Base-by-base conservation (phyloP, 2,888 invertebrate species). In the Thereva unica region DNA sequence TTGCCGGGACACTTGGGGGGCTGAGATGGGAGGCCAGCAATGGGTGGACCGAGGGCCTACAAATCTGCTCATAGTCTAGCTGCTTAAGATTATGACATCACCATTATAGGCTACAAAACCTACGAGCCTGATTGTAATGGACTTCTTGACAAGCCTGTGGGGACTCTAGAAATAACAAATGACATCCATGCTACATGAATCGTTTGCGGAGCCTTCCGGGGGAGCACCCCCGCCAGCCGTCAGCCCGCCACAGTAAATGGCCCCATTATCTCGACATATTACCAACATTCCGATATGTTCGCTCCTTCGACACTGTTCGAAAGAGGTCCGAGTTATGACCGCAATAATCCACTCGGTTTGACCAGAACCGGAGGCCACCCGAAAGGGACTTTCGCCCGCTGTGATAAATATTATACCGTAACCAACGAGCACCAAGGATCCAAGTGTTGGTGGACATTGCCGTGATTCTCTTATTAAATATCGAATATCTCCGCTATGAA, bases 1-100 rank as follows among this genome's bases (percentile, higher is more conserved):
- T 50, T 35, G 34, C 37, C 34, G 38, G 47, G 10, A n/a, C 47
- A 6, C 23, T 23, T 7, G 34, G 9, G 9, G 23, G 42, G 45
- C 44, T 23, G 44, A n/a, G n/a, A 7, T 9, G 45, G 10, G 5
- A n/a, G 56, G 9, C 1, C 53, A 38, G 38, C 37, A 37, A 53
- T 37, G 35, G 38, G 8, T 23, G 23, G 23, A 23, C 23, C 23
- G 23, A 23, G 23, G 23, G 23, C 23, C 23, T 23, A 23, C 23
- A 23, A 23, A 23, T 23, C 23, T 23, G 23, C 23, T 23, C 23
- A 2, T 23, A 23, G 47, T 35, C 10, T n/a, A 23, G 40, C 57
- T 10, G 41, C 57, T 47, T 45, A 47, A 59, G 57, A 59, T 59
- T 59, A 59, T 59, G 47, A 59, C 45, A 59, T 59, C 47, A 47